These are phyloP conservation scores for Amiota mariae DNA, from an alignment of 2,888 invertebrate species.

Conservation along the genomic window DNA sequence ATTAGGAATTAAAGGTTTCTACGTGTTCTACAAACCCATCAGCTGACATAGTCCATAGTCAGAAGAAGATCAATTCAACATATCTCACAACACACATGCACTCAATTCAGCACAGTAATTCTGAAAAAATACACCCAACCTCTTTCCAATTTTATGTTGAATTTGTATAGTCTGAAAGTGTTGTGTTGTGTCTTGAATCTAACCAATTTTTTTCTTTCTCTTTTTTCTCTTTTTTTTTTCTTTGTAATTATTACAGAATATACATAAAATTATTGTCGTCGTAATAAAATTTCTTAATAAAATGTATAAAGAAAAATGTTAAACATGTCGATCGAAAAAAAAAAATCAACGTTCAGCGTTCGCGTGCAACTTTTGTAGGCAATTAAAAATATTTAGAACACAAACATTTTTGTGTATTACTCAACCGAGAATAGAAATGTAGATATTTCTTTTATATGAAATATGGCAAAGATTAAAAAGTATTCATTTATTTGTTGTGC, in stretches of 20 bases:
- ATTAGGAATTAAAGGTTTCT: no score
- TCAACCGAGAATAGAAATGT: neutral
- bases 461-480: no score
- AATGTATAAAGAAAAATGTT: constrained; percentile 45
- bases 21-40: no score
- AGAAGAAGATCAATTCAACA: no score
- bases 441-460: neutral
- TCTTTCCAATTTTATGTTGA: neutral
- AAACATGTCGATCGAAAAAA: constrained; percentile 34
- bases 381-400: constrained; percentile 31
- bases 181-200: constrained; percentile 44
- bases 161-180: neutral
- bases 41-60: no score
- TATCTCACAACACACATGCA: constrained; percentile 6
- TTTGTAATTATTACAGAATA: constrained; percentile 64
- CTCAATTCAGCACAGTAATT: neutral
- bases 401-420: constrained; percentile 7
- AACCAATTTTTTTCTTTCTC: constrained; percentile 59
- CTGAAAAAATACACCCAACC: neutral
- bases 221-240: constrained; percentile 43
- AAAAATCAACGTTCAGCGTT: constrained; percentile 23
- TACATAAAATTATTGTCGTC: constrained; percentile 51
- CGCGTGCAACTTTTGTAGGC: constrained; percentile 11
- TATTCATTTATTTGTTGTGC: no score
- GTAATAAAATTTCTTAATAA: neutral